Base-by-base conservation (phyloP, 1,140 invertebrate genomes). In the Popillia japonica region DNA sequence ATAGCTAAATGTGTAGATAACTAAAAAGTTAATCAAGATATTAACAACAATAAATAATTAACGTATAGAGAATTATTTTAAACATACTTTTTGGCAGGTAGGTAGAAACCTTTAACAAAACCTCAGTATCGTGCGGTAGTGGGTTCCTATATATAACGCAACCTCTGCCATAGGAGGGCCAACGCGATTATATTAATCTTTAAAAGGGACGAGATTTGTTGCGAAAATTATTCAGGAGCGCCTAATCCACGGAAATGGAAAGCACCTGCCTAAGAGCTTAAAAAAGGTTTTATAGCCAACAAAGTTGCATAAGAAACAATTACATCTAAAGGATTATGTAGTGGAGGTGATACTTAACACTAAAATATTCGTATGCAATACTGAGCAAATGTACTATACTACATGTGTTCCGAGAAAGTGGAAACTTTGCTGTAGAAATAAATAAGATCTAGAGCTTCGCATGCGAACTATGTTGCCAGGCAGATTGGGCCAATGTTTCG, bases 401-500 rank as follows among this genome's bases (percentile, higher is more conserved):
- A 34, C 27, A 34, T 34, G 23, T 6, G 20, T 27, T 68, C 27
- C 22, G 11, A 34, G 17, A 22, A 22, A 6, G 22, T 34, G 22
- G 61, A 68, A 27, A 27, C 7, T 22, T 11, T 27, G 11, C 61
- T 20, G 22, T 55, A 55, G 23, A 27, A 68, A 68, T 68, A 68
- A 68, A 68, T 68, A 68, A 68, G 61, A 22, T 68, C 27, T 22
- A 27, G 61, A 11, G 22, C 22, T 14, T 7, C 61, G 61, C 22
- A 68, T 68, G 61, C 4, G 61, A 68, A 68, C 27, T 27, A 68
- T 22, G 61, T 68, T 68, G 61, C 22, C 48, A 22, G 4, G 61
- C 22, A 68, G 61, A 68, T 68, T 68, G 61, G 61, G 11, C 61
- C 17, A 68, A 68, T 68, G 61, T 68, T 68, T 27, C 61, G 61